These are phyloP conservation scores for Panthera uncia DNA, from an alignment of 2,113 vertebrate species.

Conservation along the genomic window DNA sequence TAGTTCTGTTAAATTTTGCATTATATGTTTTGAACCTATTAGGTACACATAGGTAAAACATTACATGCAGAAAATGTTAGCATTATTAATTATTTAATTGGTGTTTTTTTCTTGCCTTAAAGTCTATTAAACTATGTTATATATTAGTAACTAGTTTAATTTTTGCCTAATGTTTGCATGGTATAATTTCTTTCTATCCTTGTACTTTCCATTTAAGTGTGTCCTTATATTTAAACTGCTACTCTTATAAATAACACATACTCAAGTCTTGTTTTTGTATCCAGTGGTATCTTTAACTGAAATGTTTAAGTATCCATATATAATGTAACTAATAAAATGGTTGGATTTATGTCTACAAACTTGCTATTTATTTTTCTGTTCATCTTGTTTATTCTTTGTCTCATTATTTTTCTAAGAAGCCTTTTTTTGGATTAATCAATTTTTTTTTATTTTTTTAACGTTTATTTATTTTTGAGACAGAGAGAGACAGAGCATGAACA, in stretches of 20 bases:
- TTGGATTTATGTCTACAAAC: not conserved
- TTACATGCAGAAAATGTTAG: not conserved
- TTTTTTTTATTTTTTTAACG: not conserved
- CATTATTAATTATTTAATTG: not conserved
- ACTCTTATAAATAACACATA: not conserved
- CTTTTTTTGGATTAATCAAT: not conserved
- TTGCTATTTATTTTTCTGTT: not conserved
- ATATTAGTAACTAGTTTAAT: not conserved
- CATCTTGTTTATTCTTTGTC: not conserved
- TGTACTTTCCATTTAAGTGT: not conserved
- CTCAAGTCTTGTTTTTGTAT: not conserved
- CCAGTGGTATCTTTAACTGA: not conserved
- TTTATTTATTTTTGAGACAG: no score
- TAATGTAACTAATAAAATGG: not conserved
- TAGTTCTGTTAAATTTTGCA: not conserved
- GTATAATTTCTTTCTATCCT: not conserved
- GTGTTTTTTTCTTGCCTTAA: not conserved
- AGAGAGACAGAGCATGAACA: no score
- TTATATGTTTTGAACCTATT: not conserved
- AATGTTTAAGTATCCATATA: not conserved
- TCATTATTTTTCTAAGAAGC: not conserved
- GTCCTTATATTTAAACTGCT: not conserved
- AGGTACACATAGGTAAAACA: not conserved
- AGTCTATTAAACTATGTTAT: not conserved
- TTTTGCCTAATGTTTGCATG: not conserved